Evolutionary conservation across 2,113 vertebrate genomes (phyloP).

Genomic region (Ciconia stormi): DNA sequence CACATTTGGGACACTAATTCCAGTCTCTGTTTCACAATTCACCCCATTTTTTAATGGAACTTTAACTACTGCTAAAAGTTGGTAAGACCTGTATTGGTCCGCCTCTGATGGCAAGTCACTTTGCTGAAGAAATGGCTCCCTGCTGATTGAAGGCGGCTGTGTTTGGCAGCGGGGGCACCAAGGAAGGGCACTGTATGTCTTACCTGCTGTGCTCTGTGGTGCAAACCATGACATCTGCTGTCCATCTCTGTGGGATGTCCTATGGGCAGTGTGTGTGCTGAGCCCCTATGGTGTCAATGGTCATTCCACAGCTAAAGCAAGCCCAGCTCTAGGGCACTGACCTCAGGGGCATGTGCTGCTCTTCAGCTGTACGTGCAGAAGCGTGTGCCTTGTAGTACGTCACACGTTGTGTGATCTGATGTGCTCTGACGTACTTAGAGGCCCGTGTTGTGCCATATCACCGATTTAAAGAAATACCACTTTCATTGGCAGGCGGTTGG

Average conservation of each 20-base stretch:
- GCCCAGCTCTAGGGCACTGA: not conserved
- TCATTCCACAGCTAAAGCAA: not conserved
- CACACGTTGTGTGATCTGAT: not conserved
- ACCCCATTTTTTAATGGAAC: not conserved
- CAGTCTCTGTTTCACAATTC: not conserved
- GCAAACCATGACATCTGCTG: not conserved
- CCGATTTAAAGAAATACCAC: conserved; percentile 47
- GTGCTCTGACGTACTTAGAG: not conserved
- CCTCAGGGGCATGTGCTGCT: not conserved
- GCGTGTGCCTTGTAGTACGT: not conserved
- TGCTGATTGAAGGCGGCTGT: not conserved
- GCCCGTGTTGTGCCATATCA: not conserved
- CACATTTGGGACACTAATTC: not conserved
- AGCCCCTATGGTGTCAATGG: not conserved
- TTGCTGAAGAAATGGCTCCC: not conserved
- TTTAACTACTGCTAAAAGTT: not conserved
- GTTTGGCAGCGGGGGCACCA: fast-evolving
- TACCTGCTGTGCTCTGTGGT: not conserved
- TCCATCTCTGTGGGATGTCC: not conserved
- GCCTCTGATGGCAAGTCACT: fast-evolving
- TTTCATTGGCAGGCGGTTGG: conserved; percentile 63
- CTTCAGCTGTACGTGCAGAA: not conserved
- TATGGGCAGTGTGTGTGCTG: not conserved
- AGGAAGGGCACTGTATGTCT: fast-evolving
- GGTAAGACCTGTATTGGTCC: not conserved